Evolutionary conservation across 2,797 vertebrate genomes (phyloP).

Genomic region (Mus caroli): DNA sequence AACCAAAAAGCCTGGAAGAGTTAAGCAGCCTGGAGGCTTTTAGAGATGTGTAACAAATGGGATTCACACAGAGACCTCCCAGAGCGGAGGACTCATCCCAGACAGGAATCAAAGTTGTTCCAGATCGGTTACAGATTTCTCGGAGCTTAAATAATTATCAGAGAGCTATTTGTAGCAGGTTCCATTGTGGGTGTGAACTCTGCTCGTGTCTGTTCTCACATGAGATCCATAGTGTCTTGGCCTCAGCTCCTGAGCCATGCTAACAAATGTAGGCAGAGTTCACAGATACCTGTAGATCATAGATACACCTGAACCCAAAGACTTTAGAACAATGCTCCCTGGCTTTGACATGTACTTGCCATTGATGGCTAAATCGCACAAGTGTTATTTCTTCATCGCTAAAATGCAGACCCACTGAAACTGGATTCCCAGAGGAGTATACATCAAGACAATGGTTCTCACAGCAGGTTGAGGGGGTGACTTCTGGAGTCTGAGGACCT

Average conservation of each 20-base stretch:
- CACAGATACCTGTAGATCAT: background rate
- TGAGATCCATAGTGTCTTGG: background rate
- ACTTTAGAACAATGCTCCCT: background rate
- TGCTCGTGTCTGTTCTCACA: conserved; percentile 28
- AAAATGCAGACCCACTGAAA: conserved; percentile 24
- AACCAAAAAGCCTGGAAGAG: conserved; percentile 81
- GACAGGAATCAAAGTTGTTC: conserved; percentile 78
- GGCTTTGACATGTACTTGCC: background rate
- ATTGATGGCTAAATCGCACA: background rate
- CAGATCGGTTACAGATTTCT: conserved; percentile 79
- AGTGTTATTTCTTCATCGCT: conserved; percentile 10
- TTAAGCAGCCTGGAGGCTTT: conserved; percentile 83
- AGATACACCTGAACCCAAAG: conserved; percentile 1
- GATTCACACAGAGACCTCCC: conserved; percentile 81
- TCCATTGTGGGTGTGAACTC: conserved; percentile 9
- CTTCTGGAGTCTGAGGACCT: background rate
- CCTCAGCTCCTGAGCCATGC: background rate
- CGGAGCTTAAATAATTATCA: conserved; percentile 76
- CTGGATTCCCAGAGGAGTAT: background rate
- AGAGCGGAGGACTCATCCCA: conserved; percentile 77
- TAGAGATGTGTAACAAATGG: conserved; percentile 79
- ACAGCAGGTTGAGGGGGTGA: background rate
- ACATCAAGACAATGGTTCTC: background rate
- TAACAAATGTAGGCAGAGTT: background rate
- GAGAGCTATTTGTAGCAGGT: conserved; percentile 63